Conservation (phyloP, 2,888 invertebrate species). For the Nemoura dubitans region DNA sequence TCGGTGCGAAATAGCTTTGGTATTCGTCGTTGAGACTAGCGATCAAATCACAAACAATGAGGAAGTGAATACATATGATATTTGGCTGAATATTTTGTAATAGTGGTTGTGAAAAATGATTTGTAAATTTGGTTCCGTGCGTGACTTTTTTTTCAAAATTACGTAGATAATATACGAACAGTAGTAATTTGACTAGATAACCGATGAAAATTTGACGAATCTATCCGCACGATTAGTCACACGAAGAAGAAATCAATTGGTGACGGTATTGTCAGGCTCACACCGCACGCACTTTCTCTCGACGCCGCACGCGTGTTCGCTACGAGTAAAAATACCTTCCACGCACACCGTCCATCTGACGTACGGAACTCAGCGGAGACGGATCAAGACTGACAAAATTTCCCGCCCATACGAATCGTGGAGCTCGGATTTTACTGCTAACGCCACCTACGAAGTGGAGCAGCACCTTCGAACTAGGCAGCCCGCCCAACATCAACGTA, state of each 20-base stretch:
- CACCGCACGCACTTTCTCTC: not conserved
- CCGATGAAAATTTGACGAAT: not conserved
- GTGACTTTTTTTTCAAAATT: not conserved
- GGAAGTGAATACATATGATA: not conserved
- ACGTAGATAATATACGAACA: not conserved
- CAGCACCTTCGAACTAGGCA: not conserved
- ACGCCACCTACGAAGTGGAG: constrained; percentile 8
- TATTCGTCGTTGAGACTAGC: not conserved
- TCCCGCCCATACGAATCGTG: constrained; percentile 17
- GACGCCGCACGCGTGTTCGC: not conserved
- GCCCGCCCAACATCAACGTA: not conserved
- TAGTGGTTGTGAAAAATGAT: too few species aligned
- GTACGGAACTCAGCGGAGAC: not conserved
- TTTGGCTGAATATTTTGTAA: not conserved
- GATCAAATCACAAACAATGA: not conserved
- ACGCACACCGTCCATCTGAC: not conserved
- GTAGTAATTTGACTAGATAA: not conserved
- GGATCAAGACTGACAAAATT: constrained; percentile 29
- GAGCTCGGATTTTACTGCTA: not conserved
- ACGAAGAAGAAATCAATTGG: not conserved
- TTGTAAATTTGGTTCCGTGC: too few species aligned
- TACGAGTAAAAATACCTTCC: not conserved
- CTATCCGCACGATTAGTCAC: not conserved
- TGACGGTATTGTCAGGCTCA: not conserved
- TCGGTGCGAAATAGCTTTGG: not conserved